These are phyloP conservation scores for Mercenaria mercenaria DNA, from an alignment of 1,140 invertebrate genomes.

Conservation along the genomic window DNA sequence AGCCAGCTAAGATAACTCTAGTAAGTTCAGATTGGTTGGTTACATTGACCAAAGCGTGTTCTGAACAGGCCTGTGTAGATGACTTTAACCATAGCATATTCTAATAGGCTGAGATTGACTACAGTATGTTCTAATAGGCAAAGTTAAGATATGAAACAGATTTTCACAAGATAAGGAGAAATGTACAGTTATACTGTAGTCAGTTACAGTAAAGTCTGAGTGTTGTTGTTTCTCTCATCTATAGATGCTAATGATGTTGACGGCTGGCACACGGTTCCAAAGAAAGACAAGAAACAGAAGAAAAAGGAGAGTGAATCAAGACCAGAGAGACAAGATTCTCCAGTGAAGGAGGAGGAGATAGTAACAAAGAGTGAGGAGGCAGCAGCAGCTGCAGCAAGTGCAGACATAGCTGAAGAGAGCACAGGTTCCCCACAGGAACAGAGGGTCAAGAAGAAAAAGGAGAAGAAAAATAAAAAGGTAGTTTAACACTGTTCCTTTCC, in stretches of 20 bases:
- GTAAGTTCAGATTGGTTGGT: too few relatives aligned
- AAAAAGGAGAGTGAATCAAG: slow-evolving; percentile 34
- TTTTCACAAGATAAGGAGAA: too few relatives aligned
- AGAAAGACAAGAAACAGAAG: slow-evolving; percentile 60
- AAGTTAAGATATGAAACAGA: too few relatives aligned
- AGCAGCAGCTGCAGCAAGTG: neutral
- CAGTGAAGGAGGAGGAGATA: slow-evolving; percentile 36
- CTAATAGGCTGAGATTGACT: too few relatives aligned
- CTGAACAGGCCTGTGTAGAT: too few relatives aligned
- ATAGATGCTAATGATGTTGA: neutral
- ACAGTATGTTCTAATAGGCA: too few relatives aligned
- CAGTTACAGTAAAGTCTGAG: too few relatives aligned
- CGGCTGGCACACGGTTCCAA: slow-evolving; percentile 52
- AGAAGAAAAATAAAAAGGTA: slow-evolving; percentile 64
- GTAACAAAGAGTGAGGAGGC: neutral
- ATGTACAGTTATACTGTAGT: too few relatives aligned
- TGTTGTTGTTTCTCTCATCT: neutral
- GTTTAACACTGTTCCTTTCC: too few relatives aligned
- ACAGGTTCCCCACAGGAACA: slow-evolving; percentile 52
- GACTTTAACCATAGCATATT: too few relatives aligned
- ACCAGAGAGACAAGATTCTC: neutral
- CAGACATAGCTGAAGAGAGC: neutral
- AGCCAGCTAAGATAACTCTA: too few relatives aligned
- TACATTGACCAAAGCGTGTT: too few relatives aligned
- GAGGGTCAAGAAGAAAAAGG: slow-evolving; percentile 53